Evolutionary conservation across 2,888 invertebrate genomes (phyloP).

Genomic region (Yponomeuta sedellus): DNA sequence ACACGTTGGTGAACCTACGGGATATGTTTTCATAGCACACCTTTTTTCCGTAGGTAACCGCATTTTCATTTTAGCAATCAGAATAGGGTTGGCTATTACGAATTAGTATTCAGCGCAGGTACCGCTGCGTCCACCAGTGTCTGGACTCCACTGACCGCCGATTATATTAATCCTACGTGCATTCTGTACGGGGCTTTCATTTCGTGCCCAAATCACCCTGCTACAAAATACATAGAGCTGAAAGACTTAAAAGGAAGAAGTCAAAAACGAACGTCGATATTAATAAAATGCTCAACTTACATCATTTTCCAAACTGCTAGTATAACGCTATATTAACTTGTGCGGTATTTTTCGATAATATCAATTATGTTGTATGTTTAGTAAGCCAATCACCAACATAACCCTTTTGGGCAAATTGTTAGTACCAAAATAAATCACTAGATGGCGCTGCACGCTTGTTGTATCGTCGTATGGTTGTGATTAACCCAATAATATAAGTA

Average conservation of each 20-base stretch:
- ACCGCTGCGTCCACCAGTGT: conserved; percentile 45
- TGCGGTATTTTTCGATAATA: no score
- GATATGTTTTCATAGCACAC: not conserved
- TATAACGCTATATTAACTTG: no score
- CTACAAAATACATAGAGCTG: not conserved
- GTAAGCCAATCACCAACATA: no score
- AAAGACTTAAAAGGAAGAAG: not conserved
- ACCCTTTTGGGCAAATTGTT: no score
- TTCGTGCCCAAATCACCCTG: conserved; percentile 32
- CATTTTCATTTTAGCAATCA: conserved; percentile 1
- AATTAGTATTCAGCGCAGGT: conserved; percentile 59
- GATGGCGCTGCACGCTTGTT: no score
- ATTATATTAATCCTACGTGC: conserved; percentile 64
- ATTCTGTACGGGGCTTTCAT: conserved; percentile 40
- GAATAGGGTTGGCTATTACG: conserved; percentile 9
- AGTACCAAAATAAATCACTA: no score
- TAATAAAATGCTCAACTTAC: no score
- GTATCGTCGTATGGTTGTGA: no score
- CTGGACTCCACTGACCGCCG: conserved; percentile 41
- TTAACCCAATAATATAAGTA: no score
- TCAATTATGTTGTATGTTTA: no score
- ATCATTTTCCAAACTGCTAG: no score
- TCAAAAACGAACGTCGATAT: not conserved
- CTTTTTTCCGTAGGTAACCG: not conserved
- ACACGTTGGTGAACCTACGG: not conserved